Evolutionary conservation across 2,113 vertebrate species (phyloP).

Genomic region (Eudorcas thomsonii): DNA sequence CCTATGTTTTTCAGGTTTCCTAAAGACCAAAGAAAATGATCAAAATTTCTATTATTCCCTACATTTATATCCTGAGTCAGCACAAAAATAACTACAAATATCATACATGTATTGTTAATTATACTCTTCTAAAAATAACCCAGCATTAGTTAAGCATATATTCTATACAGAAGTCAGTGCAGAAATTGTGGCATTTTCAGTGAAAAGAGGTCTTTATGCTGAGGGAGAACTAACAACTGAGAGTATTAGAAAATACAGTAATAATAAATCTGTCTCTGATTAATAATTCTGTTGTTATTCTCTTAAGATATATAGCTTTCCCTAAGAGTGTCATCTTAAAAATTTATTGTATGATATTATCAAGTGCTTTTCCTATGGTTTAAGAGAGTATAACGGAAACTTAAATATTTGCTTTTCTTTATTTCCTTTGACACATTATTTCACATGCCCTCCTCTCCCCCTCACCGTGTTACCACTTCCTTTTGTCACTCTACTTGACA

Average conservation of each 20-base stretch:
- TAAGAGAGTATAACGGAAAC: background rate
- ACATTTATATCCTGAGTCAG: background rate
- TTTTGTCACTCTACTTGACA: background rate
- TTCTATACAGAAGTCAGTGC: background rate
- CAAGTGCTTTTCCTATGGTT: background rate
- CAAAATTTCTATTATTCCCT: background rate
- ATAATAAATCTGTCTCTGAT: background rate
- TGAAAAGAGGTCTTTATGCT: background rate
- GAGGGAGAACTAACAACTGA: background rate
- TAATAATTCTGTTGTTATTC: background rate
- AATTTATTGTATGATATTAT: background rate
- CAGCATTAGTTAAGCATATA: background rate
- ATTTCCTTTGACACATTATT: background rate
- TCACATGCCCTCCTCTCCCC: background rate
- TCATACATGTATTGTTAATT: background rate
- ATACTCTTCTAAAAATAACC: background rate
- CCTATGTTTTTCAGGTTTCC: background rate
- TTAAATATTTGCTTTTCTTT: background rate
- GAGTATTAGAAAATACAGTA: background rate
- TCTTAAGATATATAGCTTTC: slow-evolving; percentile 5
- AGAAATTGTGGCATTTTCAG: slow-evolving; percentile 10
- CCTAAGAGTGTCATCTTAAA: background rate
- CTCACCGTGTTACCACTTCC: background rate
- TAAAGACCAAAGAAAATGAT: background rate
- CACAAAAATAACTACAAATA: background rate